Conservation (phyloP, 2,113 vertebrate genomes). For the Apteryx mantelli region DNA sequence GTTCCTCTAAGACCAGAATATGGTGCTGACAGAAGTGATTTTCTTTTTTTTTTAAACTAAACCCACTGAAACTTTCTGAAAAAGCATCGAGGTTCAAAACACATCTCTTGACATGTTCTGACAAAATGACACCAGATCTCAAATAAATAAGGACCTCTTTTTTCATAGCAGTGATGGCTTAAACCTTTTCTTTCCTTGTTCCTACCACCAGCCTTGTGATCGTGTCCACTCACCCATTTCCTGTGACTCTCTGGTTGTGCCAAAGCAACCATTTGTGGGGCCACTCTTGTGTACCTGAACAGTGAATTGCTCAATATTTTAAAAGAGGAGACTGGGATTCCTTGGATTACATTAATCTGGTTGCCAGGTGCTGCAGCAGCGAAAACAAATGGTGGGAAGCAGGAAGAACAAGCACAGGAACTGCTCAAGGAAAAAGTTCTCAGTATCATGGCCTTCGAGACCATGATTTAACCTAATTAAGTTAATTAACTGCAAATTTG, state of each 20-base stretch:
- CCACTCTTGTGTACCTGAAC: rapidly evolving
- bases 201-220: background rate
- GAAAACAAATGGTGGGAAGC: slow-evolving; percentile 17
- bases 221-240: background rate
- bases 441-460: slow-evolving; percentile 25
- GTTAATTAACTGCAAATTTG: slow-evolving; percentile 35
- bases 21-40: background rate
- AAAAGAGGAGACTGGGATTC: background rate
- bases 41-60: background rate
- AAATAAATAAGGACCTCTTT: background rate
- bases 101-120: background rate
- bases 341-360: background rate
- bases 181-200: background rate
- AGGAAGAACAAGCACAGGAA: slow-evolving; percentile 25
- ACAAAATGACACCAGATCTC: background rate
- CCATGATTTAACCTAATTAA: slow-evolving; percentile 47
- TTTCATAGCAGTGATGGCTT: background rate
- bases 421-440: background rate
- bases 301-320: background rate
- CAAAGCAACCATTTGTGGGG: background rate
- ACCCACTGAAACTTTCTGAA: background rate
- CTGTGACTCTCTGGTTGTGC: background rate
- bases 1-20: background rate
- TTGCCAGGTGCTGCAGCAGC: background rate
- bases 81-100: background rate